Conservation (phyloP, 2,113 vertebrate species). For the Phocoena sinus region DNA sequence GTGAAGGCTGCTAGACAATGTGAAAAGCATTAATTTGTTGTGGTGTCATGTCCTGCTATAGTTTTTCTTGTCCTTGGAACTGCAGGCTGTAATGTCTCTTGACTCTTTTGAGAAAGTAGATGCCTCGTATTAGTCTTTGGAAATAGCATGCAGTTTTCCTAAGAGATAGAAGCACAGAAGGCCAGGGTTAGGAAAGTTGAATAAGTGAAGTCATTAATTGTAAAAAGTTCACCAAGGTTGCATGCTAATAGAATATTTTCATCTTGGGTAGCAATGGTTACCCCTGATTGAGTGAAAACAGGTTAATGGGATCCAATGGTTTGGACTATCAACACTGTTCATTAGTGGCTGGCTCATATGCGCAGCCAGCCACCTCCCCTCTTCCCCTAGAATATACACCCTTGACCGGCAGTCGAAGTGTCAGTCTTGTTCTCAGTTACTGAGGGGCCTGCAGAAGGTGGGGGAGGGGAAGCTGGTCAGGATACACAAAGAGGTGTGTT, state of each 20-base stretch:
- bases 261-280: not conserved
- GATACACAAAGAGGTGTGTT: not conserved
- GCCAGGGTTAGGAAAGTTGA: not conserved
- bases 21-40: not conserved
- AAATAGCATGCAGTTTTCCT: not conserved
- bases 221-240: not conserved
- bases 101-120: not conserved
- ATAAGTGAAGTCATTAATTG: not conserved
- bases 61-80: not conserved
- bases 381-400: not conserved
- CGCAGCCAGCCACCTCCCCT: not conserved
- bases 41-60: not conserved
- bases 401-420: not conserved
- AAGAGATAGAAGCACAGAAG: not conserved
- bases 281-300: not conserved
- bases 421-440: not conserved
- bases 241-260: not conserved
- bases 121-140: not conserved
- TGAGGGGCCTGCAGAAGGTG: not conserved
- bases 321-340: not conserved
- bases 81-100: not conserved
- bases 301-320: not conserved
- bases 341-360: not conserved
- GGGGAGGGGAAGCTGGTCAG: too few species aligned
- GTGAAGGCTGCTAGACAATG: not conserved